A percentile compares a stretch with the other conserved stretches of the same genome.
Evolutionary conservation across 35 echinoderm and acorn worm genomes (phyloP).

Genomic region (Ptychodera flava): DNA sequence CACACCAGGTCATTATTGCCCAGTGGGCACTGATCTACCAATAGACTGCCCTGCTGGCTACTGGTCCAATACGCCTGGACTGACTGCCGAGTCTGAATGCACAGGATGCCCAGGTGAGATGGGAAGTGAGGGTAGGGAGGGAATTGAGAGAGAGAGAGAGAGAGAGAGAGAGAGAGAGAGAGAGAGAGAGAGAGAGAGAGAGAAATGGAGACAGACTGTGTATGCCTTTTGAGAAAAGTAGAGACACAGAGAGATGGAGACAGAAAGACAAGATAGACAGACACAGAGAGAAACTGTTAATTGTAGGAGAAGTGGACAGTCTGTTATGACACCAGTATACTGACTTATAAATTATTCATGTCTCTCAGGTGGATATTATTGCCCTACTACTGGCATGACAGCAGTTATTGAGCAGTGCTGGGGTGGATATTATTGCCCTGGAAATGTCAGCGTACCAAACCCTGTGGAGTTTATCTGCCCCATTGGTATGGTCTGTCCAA

Average conservation of each 20-base stretch:
- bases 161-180: no score
- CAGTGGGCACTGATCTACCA: constrained; percentile 69
- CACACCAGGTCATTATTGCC: constrained; percentile 63
- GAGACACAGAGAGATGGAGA: no score
- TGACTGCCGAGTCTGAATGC: constrained; percentile 73
- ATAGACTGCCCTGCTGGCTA: constrained; percentile 65
- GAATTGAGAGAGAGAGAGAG: no score
- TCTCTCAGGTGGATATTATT: constrained; percentile 72
- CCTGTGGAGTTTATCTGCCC: constrained; percentile 70
- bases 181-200: no score
- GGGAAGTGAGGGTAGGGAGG: no score
- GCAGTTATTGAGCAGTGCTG: constrained; percentile 55
- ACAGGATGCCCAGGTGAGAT: constrained; percentile 78
- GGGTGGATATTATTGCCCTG: constrained; percentile 92
- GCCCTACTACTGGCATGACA: constrained; percentile 71
- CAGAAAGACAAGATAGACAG: no score
- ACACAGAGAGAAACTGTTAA: no score
- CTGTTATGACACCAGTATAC: no score
- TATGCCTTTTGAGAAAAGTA: no score
- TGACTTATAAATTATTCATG: no score
- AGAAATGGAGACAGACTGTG: no score
- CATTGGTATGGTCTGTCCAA: constrained; percentile 76
- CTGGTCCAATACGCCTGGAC: constrained; percentile 49
- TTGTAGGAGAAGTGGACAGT: no score
- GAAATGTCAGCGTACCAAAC: constrained; percentile 61